phyloP scores from a whole-genome alignment of 2,113 vertebrate species.

The Diadophis punctatus region DNA sequence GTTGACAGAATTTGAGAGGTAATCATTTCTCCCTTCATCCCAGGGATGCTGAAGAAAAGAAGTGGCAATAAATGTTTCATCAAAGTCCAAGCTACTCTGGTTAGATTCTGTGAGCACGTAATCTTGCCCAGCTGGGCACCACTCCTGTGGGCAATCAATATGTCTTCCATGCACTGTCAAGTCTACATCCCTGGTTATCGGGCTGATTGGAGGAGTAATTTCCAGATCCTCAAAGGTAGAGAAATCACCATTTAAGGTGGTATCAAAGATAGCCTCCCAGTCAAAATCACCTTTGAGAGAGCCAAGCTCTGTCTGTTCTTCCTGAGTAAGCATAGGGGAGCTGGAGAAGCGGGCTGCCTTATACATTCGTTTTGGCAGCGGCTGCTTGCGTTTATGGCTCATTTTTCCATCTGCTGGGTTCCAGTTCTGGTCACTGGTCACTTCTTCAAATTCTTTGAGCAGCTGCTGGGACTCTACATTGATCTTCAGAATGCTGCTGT shows the following conservation, averaged over 20 bases:
- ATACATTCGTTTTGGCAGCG: constrained; percentile 59
- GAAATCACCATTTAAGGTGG: constrained; percentile 75
- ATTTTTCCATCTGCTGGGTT: constrained; percentile 55
- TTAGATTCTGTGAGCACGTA: constrained; percentile 61
- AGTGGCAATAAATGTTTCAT: constrained; percentile 86
- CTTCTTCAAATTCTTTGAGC: constrained; percentile 84
- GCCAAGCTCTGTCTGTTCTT: constrained; percentile 82
- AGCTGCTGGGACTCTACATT: constrained; percentile 79
- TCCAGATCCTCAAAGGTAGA: constrained; percentile 74
- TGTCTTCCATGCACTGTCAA: constrained; percentile 70
- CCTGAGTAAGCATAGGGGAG: constrained; percentile 75
- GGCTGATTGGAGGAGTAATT: constrained; percentile 73
- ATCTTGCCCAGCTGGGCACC: constrained; percentile 56
- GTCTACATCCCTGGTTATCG: constrained; percentile 67
- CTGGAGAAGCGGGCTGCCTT: constrained; percentile 72
- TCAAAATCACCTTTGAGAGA: constrained; percentile 91
- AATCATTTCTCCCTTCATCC: constrained; percentile 77
- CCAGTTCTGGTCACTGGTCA: constrained; percentile 73
- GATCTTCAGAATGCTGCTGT: constrained; percentile 51
- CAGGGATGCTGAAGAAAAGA: constrained; percentile 88
- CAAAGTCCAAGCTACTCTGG: constrained; percentile 77
- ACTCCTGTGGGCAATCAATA: constrained; percentile 62
- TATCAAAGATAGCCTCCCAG: constrained; percentile 90
- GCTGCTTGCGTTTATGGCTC: constrained; percentile 77
- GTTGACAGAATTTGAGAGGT: constrained; percentile 74